Evolutionary conservation across 1,140 invertebrate genomes (phyloP).

Genomic region (Acyrthosiphon pisum): DNA sequence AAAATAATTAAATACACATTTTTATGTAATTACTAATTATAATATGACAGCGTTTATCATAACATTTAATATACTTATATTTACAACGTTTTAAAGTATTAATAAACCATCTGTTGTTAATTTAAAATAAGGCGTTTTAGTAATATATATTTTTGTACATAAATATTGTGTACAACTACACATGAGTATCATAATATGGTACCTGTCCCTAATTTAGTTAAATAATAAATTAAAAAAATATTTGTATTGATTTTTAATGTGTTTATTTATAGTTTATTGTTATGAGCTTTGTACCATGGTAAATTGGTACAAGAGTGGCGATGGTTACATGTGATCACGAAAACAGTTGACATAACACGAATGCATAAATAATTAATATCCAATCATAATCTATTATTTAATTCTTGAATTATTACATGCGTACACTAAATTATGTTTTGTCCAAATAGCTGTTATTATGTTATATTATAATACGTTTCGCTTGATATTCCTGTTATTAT

Average conservation of each 20-base stretch:
- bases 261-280: not conserved
- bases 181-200: not conserved
- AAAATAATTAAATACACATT: not conserved
- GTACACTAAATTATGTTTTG: not conserved
- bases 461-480: not conserved
- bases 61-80: not conserved
- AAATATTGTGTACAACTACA: not conserved
- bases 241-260: not conserved
- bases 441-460: not conserved
- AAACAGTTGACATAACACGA: constrained; percentile 13
- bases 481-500: not conserved
- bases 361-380: not conserved
- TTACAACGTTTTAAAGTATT: not conserved
- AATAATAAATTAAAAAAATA: not conserved
- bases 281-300: not conserved
- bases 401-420: not conserved
- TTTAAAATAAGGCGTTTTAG: not conserved
- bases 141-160: not conserved
- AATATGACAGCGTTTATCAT: not conserved
- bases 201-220: not conserved
- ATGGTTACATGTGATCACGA: not conserved
- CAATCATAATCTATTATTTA: not conserved
- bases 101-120: not conserved
- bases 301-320: not conserved
- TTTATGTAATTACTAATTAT: constrained; percentile 4